Percentiles rank a stretch among this genome's conserved stretches.
These are phyloP conservation scores for Falco novaeseelandiae DNA, from an alignment of 2,797 vertebrate genomes.

Conservation along the genomic window DNA sequence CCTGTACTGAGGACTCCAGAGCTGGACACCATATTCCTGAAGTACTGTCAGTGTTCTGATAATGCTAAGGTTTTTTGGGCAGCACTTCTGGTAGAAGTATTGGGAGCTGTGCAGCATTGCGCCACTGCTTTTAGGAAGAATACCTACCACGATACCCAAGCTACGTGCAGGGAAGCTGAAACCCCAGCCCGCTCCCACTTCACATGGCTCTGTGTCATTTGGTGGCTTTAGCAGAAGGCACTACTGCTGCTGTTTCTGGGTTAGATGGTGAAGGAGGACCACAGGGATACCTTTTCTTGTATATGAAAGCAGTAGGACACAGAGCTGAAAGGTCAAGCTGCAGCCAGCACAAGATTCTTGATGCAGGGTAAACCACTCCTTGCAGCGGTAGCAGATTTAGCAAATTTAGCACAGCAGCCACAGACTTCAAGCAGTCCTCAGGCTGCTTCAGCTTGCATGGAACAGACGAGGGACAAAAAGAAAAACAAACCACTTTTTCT, in stretches of 20 bases:
- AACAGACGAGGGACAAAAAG: not conserved
- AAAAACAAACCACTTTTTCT: rapidly evolving
- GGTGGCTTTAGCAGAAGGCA: not conserved
- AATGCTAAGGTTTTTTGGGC: not conserved
- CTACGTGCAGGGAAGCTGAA: not conserved
- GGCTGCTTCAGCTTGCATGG: not conserved
- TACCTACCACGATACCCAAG: not conserved
- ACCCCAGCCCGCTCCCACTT: not conserved
- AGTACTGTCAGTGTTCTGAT: not conserved
- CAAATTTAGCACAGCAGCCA: not conserved
- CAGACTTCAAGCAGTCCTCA: not conserved
- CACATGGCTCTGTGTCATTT: not conserved
- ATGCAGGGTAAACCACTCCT: not conserved
- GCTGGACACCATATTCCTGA: rapidly evolving
- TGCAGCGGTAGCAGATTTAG: not conserved
- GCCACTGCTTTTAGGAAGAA: not conserved
- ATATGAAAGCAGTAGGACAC: not conserved
- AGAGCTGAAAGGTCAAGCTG: not conserved
- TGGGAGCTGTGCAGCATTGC: not conserved
- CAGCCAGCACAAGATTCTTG: not conserved
- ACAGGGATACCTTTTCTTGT: not conserved
- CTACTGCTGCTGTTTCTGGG: not conserved
- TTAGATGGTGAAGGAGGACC: not conserved
- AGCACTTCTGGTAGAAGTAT: not conserved
- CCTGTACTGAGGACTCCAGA: not conserved